These are phyloP conservation scores for Lithobates pipiens DNA, from an alignment of 2,797 vertebrate genomes.

Conservation along the genomic window DNA sequence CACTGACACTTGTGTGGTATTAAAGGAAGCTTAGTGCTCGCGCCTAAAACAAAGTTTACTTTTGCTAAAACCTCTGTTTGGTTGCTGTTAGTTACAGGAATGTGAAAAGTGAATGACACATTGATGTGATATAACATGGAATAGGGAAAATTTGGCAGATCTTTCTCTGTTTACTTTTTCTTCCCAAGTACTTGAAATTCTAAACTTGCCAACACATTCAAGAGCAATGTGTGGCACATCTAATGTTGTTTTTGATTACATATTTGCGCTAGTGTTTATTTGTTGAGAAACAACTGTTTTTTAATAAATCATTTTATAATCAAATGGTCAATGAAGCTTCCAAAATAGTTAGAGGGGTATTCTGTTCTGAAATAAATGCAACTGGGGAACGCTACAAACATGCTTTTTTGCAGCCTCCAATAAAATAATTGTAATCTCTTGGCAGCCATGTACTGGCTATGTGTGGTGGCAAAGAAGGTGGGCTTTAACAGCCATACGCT, in stretches of 20 bases:
- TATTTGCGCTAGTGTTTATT: too few species aligned
- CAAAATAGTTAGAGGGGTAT: too few species aligned
- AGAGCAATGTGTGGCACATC: background rate
- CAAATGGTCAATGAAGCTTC: too few species aligned
- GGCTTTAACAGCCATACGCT: too few species aligned
- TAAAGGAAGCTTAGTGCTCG: conserved; percentile 51
- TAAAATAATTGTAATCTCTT: too few species aligned
- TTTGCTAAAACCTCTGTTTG: conserved; percentile 49
- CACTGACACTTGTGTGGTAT: conserved; percentile 34
- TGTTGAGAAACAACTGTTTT: too few species aligned
- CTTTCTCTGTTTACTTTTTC: conserved; percentile 17
- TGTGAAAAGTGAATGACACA: conserved; percentile 55
- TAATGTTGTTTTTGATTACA: background rate
- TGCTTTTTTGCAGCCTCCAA: too few species aligned
- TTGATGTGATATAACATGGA: conserved; percentile 56
- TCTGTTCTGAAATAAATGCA: too few species aligned
- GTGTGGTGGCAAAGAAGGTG: too few species aligned
- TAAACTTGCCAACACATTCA: background rate
- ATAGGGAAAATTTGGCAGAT: conserved; percentile 43
- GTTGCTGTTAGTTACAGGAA: conserved; percentile 65
- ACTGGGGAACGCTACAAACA: too few species aligned
- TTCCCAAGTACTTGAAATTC: conserved; percentile 6
- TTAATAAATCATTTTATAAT: too few species aligned
- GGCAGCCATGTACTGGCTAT: too few species aligned
- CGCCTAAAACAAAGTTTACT: conserved; percentile 57